Conservation (phyloP, 2,888 invertebrate genomes). For the Clunio marinus region DNA sequence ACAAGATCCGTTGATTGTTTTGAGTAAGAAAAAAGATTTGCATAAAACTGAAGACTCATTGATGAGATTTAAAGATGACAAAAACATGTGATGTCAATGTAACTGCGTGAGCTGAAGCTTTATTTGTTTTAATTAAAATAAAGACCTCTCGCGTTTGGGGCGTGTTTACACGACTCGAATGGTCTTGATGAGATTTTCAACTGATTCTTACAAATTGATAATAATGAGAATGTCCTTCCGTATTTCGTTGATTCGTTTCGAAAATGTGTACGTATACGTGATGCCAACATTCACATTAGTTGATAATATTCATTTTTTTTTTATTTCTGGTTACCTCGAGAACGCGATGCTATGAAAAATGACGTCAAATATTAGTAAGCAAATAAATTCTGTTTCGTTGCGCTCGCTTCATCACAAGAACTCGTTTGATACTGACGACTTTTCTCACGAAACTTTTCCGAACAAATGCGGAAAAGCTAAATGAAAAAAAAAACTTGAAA, state of each 20-base stretch:
- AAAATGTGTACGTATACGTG: not conserved
- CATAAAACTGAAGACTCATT: no score
- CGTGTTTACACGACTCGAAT: not conserved
- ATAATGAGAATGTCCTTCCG: slow-evolving; percentile 14
- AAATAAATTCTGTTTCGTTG: no score
- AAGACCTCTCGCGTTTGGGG: not conserved
- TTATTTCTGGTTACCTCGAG: no score
- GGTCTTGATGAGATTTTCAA: not conserved
- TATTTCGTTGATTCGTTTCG: not conserved
- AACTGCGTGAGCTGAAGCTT: no score
- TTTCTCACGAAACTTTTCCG: not conserved
- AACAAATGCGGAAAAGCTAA: slow-evolving; percentile 15
- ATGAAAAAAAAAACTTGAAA: not conserved
- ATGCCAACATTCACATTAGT: not conserved
- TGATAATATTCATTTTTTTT: no score
- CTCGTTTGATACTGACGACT: not conserved
- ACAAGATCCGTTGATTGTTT: no score
- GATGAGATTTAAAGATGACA: no score
- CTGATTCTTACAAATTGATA: slow-evolving; percentile 9
- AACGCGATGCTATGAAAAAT: not conserved
- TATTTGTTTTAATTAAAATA: slow-evolving; percentile 3
- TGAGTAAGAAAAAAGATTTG: no score
- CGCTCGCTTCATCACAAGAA: not conserved
- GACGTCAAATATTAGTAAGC: not conserved
- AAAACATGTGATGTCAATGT: no score